A percentile compares a stretch with the other conserved stretches of the same genome.
Conservation (phyloP, 2,113 vertebrate genomes). For the Panthera tigris region DNA sequence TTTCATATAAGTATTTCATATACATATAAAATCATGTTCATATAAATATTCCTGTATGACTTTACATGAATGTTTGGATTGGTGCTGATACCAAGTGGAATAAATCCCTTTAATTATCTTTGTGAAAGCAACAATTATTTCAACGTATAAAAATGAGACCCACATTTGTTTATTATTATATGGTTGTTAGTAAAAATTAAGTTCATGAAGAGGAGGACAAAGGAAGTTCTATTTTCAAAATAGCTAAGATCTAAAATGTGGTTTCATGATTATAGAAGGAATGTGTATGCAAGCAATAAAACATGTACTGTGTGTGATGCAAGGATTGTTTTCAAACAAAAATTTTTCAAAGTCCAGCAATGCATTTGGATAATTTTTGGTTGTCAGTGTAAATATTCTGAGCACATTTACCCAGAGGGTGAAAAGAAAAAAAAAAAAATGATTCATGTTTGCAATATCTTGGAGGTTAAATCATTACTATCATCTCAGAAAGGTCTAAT, state of each 20-base stretch:
- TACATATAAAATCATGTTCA: too few relatives aligned
- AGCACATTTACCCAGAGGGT: not conserved
- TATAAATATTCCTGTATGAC: not conserved
- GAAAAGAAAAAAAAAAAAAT: not conserved
- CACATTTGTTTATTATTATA: constrained; percentile 29
- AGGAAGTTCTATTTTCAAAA: constrained; percentile 11
- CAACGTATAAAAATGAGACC: not conserved
- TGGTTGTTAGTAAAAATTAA: not conserved
- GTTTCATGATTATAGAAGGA: not conserved
- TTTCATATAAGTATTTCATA: not conserved
- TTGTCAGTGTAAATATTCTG: not conserved
- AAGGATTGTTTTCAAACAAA: constrained; percentile 17
- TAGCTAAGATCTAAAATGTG: not conserved
- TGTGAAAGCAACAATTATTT: constrained; percentile 16
- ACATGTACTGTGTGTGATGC: not conserved
- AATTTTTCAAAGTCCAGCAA: not conserved
- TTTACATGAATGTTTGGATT: not conserved
- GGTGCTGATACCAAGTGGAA: not conserved
- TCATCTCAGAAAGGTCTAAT: not conserved
- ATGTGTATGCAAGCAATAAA: not conserved
- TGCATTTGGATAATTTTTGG: not conserved
- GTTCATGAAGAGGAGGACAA: not conserved
- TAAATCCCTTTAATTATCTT: not conserved
- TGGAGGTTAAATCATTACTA: constrained; percentile 4
- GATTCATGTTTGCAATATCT: not conserved